phyloP scores from a whole-genome alignment of 2,797 vertebrate species.

The Gila robusta region DNA sequence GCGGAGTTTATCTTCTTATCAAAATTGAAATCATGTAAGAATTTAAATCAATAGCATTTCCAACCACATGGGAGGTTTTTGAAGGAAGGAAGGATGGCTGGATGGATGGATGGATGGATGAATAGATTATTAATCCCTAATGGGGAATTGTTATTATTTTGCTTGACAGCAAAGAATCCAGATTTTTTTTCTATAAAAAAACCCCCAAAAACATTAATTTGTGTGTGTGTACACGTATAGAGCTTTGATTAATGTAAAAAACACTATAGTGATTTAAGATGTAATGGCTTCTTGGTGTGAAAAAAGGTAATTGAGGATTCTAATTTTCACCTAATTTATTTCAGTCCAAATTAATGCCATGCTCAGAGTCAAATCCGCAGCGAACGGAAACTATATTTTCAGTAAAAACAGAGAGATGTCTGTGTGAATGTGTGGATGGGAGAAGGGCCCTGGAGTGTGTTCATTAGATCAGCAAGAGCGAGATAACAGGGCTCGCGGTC shows the following conservation, averaged over 20 bases:
- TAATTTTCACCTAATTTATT: conserved; percentile 64
- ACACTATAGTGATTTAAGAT: neutral
- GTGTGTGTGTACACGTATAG: neutral
- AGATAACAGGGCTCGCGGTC: conserved; percentile 58
- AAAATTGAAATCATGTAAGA: too few species aligned
- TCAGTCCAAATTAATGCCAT: conserved; percentile 61
- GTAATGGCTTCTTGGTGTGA: conserved; percentile 30
- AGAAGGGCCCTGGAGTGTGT: conserved; percentile 68
- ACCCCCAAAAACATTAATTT: too few species aligned
- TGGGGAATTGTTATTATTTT: too few species aligned
- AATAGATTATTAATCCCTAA: too few species aligned
- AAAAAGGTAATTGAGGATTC: conserved; percentile 57
- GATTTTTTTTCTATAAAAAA: neutral
- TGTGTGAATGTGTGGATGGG: conserved; percentile 58
- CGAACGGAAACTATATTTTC: conserved; percentile 67
- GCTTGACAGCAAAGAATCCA: neutral
- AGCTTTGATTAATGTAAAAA: neutral
- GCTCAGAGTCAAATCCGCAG: conserved; percentile 52
- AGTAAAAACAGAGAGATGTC: conserved; percentile 57
- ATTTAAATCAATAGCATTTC: too few species aligned
- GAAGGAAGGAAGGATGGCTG: too few species aligned
- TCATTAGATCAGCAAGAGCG: conserved; percentile 62
- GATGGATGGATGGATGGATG: too few species aligned
- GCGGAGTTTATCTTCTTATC: too few species aligned
- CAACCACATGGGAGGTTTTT: too few species aligned